Evolutionary conservation across 1,140 invertebrate species (phyloP).

Genomic region (Leucophenga varia): DNA sequence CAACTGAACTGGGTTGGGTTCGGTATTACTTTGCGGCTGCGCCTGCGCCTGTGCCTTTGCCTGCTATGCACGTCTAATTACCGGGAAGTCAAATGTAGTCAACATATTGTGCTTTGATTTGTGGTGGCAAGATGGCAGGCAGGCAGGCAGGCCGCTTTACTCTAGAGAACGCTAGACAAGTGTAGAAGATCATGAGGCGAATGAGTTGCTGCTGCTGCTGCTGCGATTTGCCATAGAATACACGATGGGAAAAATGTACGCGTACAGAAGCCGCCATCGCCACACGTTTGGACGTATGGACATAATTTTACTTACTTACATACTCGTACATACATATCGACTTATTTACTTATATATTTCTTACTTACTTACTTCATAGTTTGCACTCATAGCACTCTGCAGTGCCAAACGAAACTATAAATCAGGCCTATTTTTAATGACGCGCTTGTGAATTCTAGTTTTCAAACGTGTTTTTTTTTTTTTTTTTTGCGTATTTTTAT

Average conservation of each 20-base stretch:
- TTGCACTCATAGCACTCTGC: constrained; percentile 5
- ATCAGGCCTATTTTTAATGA: constrained; percentile 54
- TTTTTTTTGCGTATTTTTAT: no score
- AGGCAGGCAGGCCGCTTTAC: no score
- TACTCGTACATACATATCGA: no score
- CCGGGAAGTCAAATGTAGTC: constrained; percentile 53
- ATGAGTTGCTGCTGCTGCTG: neutral
- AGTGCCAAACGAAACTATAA: constrained; percentile 27
- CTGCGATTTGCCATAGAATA: constrained; percentile 10
- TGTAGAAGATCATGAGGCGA: no score
- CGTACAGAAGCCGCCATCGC: neutral
- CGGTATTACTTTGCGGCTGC: neutral
- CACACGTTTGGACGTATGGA: no score
- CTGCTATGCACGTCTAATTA: constrained; percentile 48
- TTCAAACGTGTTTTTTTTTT: constrained; percentile 36
- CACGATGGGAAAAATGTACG: neutral
- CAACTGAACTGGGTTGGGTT: constrained; percentile 16
- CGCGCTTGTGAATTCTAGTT: constrained; percentile 48
- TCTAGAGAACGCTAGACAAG: no score
- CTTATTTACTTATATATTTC: no score
- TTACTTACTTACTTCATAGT: no score
- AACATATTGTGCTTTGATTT: constrained; percentile 47
- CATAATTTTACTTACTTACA: no score
- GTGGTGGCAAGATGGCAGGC: neutral
- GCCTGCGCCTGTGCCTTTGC: constrained; percentile 10